Percentiles rank a stretch among this genome's conserved stretches.
These are phyloP conservation scores for Sarcophaga rosellei DNA, from an alignment of 2,888 invertebrate species.

Conservation along the genomic window DNA sequence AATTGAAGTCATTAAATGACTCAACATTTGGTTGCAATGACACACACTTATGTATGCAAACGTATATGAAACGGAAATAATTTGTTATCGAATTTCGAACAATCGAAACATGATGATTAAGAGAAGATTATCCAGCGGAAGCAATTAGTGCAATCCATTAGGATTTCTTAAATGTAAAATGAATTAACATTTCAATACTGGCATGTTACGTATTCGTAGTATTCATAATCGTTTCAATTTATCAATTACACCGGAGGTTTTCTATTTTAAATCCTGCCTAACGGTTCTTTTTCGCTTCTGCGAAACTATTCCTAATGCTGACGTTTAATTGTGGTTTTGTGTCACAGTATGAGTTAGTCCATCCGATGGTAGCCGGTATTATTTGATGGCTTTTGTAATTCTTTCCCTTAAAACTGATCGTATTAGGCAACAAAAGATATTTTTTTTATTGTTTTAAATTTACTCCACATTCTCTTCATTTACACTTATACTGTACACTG, in stretches of 20 bases:
- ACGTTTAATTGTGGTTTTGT: constrained; percentile 51
- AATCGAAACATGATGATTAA: neutral
- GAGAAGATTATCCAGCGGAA: constrained; percentile 55
- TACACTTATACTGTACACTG: constrained; percentile 35
- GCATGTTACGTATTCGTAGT: neutral
- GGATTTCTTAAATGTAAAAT: neutral
- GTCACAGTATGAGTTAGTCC: constrained; percentile 53
- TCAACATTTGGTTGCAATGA: constrained; percentile 48
- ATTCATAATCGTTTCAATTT: neutral
- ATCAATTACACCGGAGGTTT: neutral
- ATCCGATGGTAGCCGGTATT: constrained; percentile 37
- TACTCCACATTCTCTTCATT: constrained; percentile 23
- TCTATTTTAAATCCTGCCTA: neutral
- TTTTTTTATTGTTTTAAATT: constrained; percentile 21
- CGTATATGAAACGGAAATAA: constrained; percentile 13
- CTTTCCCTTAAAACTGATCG: neutral
- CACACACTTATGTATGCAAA: neutral
- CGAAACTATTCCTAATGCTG: neutral
- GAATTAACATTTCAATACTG: too few species aligned
- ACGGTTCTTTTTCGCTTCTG: constrained; percentile 30
- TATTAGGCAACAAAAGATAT: neutral
- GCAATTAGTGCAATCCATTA: constrained; percentile 57
- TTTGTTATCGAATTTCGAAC: neutral
- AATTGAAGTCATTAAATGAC: constrained; percentile 37
- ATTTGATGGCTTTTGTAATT: constrained; percentile 38